Conservation (phyloP, 2,888 invertebrate genomes). For the Tipula confusa region DNA sequence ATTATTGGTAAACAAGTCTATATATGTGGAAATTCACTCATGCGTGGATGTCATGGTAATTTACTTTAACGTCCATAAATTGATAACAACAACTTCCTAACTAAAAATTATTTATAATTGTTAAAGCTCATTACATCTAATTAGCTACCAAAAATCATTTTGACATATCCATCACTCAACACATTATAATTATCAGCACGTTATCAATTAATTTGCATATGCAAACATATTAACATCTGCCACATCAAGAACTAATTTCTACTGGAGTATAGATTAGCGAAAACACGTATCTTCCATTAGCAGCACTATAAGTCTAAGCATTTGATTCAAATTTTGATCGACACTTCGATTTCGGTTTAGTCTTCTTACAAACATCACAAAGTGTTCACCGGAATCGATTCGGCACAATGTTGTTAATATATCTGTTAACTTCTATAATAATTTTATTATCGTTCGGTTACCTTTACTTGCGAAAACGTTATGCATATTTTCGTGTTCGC, state of each 20-base stretch:
- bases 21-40: too few relatives aligned
- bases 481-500: conserved; percentile 35
- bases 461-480: neutral
- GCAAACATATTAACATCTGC: neutral
- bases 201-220: neutral
- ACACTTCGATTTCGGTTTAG: neutral
- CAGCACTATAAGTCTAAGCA: neutral
- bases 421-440: neutral
- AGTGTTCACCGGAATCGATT: neutral
- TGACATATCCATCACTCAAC: too few relatives aligned
- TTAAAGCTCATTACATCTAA: too few relatives aligned
- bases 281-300: neutral
- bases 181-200: neutral
- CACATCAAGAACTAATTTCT: neutral
- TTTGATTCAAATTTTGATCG: too few relatives aligned
- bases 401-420: neutral
- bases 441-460: neutral
- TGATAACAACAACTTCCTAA: too few relatives aligned
- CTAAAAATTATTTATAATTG: too few relatives aligned
- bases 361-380: neutral
- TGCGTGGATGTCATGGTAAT: too few relatives aligned
- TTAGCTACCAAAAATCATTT: too few relatives aligned
- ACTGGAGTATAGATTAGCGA: neutral
- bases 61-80: too few relatives aligned
- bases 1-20: too few relatives aligned